phyloP scores from a whole-genome alignment of 2,888 invertebrate species.

The Eilema sororculum region DNA sequence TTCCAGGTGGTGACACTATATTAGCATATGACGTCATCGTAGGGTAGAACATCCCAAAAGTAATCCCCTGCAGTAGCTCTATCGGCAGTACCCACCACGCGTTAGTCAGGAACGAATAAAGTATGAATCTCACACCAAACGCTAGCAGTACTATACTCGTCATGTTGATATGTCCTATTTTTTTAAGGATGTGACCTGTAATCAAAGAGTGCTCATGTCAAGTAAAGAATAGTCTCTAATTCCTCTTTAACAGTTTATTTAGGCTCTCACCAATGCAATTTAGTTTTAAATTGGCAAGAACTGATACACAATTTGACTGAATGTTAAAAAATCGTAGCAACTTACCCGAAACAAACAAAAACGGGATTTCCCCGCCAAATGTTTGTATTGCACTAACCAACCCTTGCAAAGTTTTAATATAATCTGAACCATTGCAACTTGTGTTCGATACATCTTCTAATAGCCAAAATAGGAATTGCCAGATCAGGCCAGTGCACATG shows the following conservation, averaged over 20 bases:
- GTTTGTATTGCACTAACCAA: conserved; percentile 92
- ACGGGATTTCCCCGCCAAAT: conserved; percentile 94
- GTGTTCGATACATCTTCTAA: conserved; percentile 90
- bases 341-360: conserved; percentile 93
- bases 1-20: conserved; percentile 93
- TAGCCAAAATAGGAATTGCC: conserved; percentile 96
- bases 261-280: too few species aligned
- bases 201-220: conserved; percentile 33
- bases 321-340: conserved; percentile 18
- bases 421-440: conserved; percentile 79
- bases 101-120: conserved; percentile 93
- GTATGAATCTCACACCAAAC: conserved; percentile 92
- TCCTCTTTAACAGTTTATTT: too few species aligned
- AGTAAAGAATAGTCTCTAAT: neutral
- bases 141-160: conserved; percentile 94
- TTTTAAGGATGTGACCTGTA: conserved; percentile 90
- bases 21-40: conserved; percentile 96
- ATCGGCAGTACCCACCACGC: conserved; percentile 95
- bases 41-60: conserved; percentile 95
- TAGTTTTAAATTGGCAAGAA: too few species aligned
- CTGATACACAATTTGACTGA: neutral
- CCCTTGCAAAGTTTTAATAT: conserved; percentile 92
- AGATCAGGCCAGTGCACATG: conserved; percentile 93
- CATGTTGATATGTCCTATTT: conserved; percentile 93
- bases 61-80: conserved; percentile 95